phyloP scores from a whole-genome alignment of 2,797 vertebrate genomes.

The Melanogrammus aeglefinus region DNA sequence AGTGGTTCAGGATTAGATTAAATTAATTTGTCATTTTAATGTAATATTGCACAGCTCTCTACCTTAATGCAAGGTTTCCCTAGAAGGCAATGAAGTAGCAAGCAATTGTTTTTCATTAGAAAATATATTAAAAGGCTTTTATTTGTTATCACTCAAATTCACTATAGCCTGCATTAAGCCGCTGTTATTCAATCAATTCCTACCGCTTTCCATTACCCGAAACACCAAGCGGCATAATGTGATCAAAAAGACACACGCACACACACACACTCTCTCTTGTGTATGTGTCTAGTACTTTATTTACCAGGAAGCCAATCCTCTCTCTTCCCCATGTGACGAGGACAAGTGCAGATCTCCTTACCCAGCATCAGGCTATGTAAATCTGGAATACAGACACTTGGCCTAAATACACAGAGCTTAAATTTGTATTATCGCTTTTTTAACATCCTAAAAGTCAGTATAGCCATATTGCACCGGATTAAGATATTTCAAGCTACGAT shows the following conservation, averaged over 20 bases:
- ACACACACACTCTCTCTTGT: no score
- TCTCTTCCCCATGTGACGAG: neutral
- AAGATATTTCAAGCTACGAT: no score
- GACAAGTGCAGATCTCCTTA: neutral
- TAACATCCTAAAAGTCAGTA: no score
- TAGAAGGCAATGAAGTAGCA: neutral
- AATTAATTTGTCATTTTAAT: neutral
- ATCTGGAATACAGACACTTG: neutral
- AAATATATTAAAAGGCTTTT: constrained; percentile 39
- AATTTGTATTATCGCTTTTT: no score
- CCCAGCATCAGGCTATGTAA: neutral
- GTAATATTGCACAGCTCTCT: neutral
- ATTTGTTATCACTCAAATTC: constrained; percentile 33
- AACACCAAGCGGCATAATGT: constrained; percentile 44
- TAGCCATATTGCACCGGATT: no score
- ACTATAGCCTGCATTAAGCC: constrained; percentile 34
- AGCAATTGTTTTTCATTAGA: constrained; percentile 37
- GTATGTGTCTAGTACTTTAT: constrained; percentile 3
- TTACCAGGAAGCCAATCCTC: neutral
- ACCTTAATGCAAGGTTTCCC: neutral
- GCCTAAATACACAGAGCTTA: neutral
- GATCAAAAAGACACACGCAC: constrained; percentile 26
- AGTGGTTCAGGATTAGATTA: neutral
- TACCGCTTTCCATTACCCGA: constrained; percentile 27
- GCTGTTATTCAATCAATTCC: constrained; percentile 31